Evolutionary conservation across 2,888 invertebrate species (phyloP).

Genomic region (Cataglyphis livida): DNA sequence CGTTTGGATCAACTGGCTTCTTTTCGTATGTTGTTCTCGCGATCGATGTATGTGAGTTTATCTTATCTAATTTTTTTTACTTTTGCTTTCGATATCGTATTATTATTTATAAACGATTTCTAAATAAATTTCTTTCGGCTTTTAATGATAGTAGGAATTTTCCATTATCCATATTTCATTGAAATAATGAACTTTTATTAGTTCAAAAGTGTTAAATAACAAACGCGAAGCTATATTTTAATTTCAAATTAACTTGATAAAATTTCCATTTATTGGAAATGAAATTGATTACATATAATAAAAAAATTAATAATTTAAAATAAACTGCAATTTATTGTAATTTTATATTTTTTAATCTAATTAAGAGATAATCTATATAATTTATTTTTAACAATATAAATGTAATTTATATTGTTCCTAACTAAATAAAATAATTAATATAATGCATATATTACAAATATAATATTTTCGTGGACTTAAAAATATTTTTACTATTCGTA

Average conservation of each 20-base stretch:
- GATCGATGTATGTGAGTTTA: not conserved
- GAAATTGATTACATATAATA: not conserved
- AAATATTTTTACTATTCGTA: not conserved
- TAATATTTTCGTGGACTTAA: not conserved
- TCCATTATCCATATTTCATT: not conserved
- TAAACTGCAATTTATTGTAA: not conserved
- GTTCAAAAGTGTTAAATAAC: not conserved
- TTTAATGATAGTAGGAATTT: not conserved
- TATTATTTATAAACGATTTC: not conserved
- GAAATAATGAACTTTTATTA: not conserved
- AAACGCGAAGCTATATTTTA: not conserved
- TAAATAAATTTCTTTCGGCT: not conserved
- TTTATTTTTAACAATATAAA: too few species aligned
- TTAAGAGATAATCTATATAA: too few species aligned
- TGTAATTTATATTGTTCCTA: not conserved
- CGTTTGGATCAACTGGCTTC: slow-evolving; percentile 29
- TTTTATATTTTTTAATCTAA: not conserved
- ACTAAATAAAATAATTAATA: not conserved
- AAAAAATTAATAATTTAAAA: not conserved
- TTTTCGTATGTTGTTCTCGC: not conserved
- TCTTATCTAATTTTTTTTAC: not conserved
- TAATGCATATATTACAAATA: not conserved
- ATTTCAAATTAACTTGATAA: not conserved
- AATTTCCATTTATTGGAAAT: not conserved
- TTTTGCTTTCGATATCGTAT: not conserved